A percentile compares a stretch with the other conserved stretches of the same genome.
phyloP scores from a whole-genome alignment of 1,140 invertebrate genomes.

The Zophobas atratus region DNA sequence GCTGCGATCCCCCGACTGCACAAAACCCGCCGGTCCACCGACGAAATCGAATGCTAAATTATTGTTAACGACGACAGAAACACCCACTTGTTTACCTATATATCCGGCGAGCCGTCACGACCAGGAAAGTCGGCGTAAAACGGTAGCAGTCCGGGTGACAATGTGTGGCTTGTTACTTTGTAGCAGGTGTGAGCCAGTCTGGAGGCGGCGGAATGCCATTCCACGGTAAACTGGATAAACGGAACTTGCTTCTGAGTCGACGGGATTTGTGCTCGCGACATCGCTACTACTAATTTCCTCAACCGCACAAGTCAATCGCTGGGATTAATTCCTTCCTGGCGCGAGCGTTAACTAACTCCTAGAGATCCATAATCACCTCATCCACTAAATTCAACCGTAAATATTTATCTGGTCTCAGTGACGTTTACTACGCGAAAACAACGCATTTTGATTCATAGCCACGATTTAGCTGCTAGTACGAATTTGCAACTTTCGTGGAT shows the following conservation, averaged over 20 bases:
- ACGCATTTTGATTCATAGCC: no score
- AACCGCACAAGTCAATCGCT: slow-evolving; percentile 11
- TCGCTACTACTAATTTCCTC: slow-evolving; percentile 31
- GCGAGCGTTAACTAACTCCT: neutral
- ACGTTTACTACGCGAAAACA: no score
- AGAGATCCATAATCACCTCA: no score
- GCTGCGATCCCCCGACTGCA: slow-evolving; percentile 36
- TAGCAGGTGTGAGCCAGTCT: slow-evolving; percentile 53
- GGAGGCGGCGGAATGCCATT: slow-evolving; percentile 50
- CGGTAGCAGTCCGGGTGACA: slow-evolving; percentile 50
- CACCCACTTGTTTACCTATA: slow-evolving; percentile 37
- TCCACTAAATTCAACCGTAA: no score
- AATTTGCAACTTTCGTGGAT: no score
- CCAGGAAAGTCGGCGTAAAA: slow-evolving; percentile 44
- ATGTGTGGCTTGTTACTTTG: slow-evolving; percentile 51
- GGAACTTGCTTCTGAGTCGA: slow-evolving; percentile 11
- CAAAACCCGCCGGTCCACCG: slow-evolving; percentile 10
- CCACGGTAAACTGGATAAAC: slow-evolving; percentile 20
- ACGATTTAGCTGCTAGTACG: no score
- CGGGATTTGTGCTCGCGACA: slow-evolving; percentile 18
- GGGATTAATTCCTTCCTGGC: neutral
- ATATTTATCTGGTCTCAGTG: no score
- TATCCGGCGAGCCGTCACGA: slow-evolving; percentile 42
- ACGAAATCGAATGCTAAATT: slow-evolving; percentile 25
- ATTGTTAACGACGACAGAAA: slow-evolving; percentile 32